Evolutionary conservation across 92 coral and sea anemone genomes (phyloP).

Genomic region (Porites rus): DNA sequence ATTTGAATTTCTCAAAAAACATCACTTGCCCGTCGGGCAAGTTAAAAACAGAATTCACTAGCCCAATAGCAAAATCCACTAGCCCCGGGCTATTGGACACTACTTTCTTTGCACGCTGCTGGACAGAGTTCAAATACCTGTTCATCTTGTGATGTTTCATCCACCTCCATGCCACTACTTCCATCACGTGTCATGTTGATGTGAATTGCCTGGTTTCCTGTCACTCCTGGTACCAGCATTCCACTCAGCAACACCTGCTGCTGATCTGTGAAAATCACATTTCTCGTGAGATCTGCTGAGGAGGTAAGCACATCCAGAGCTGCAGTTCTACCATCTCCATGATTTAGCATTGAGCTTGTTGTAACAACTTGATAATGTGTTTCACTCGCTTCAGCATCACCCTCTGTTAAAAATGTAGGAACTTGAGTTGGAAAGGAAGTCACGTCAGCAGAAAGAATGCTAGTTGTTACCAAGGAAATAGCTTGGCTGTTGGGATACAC

Average conservation of each 20-base stretch:
- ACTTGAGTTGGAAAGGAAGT: constrained; percentile 85
- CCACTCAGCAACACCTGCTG: constrained; percentile 79
- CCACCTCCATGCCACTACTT: constrained; percentile 22
- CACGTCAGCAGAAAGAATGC: constrained; percentile 76
- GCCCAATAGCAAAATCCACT: too few species aligned
- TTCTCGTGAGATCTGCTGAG: constrained; percentile 71
- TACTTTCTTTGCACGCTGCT: too few species aligned
- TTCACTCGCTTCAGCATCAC: constrained; percentile 91
- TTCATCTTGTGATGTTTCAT: constrained; percentile 18
- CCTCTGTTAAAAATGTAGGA: constrained; percentile 94
- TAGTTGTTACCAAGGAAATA: constrained; percentile 75
- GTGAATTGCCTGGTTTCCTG: constrained; percentile 68
- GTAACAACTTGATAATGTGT: constrained; percentile 73
- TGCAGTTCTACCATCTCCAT: constrained; percentile 39
- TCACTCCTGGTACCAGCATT: constrained; percentile 77
- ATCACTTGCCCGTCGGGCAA: too few species aligned
- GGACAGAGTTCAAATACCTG: constrained; percentile 6
- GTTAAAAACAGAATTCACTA: too few species aligned
- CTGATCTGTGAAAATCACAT: constrained; percentile 78
- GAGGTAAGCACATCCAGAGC: constrained; percentile 76
- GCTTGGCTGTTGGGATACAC: constrained; percentile 69
- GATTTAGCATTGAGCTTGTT: constrained; percentile 70
- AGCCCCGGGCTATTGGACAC: too few species aligned
- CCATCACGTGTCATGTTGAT: constrained; percentile 65
- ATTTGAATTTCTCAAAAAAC: too few species aligned